Base-by-base conservation (phyloP, 2,797 vertebrate species). In the Pipistrellus pipistrellus region DNA sequence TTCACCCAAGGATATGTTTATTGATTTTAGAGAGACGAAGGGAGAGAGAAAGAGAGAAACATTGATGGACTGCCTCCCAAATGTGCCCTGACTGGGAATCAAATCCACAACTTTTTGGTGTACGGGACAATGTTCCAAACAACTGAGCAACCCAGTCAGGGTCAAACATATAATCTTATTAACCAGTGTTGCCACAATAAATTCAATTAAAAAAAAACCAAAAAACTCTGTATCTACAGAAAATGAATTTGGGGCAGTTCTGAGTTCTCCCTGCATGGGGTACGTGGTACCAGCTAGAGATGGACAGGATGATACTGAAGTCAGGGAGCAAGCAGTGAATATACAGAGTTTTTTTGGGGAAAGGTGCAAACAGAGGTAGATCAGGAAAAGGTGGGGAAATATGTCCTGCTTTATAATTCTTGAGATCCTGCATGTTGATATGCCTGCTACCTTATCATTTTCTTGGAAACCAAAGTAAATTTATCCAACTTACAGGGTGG, bases 381-480 rank as follows among this genome's bases (percentile, higher is more conserved):
- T 38, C 78, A 14, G 46, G 41, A 8, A 30, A 78, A 64, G 44
- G 11, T 6, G 2, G 44, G 46, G 35, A 44, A 87, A 44, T 25
- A 1, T 4, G 2, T 57, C 48, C 53, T 51, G 6, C 18, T 27
- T 77, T 3, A 18, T 51, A 20, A n/a, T 41, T 76, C 51, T 84
- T 17, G 48, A 51, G 0, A n/a, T n/a, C 69, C 55, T 90, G 6
- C 15, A 4, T 81, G 62, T 92, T 30, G 14, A 8, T 48, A 41
- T 4, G 77, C 44, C 48, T 77, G 8, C 38, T 21, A 1, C 75
- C 9, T 83, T 85, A 32, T 10, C 14, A 8, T 88, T 80, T 91
- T 90, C 59, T 72, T 91, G 25, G 35, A 96, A 90, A 69, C 23
- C 46, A 83, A 76, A 78, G 30, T 73, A 59, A 46, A 53, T 86